These are phyloP conservation scores for Pseudocheirus occidentalis DNA, from an alignment of 2,797 vertebrate species.

Conservation along the genomic window DNA sequence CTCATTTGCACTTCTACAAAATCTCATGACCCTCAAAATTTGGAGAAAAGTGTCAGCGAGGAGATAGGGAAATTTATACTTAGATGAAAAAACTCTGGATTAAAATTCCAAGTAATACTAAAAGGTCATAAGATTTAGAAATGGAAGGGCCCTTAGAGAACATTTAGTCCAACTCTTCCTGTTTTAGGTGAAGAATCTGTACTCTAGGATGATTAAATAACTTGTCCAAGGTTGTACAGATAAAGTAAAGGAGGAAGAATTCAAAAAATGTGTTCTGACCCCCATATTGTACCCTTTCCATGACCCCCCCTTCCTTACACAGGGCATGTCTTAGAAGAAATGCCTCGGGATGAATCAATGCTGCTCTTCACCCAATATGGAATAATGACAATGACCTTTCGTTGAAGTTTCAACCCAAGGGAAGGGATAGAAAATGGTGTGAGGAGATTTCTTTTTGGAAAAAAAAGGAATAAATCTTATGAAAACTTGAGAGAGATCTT, in stretches of 20 bases:
- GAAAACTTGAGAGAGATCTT: not conserved
- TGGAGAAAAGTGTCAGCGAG: not conserved
- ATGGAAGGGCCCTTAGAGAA: not conserved
- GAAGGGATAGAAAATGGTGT: not conserved
- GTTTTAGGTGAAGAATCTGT: not conserved
- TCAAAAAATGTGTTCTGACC: not conserved
- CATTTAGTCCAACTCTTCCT: not conserved
- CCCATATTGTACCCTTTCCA: not conserved
- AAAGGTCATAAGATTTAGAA: not conserved
- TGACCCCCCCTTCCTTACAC: not conserved
- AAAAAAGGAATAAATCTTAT: not conserved
- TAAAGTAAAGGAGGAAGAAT: not conserved
- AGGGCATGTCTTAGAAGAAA: not conserved
- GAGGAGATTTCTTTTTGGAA: not conserved
- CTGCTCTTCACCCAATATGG: not conserved
- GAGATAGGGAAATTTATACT: not conserved
- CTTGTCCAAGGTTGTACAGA: not conserved
- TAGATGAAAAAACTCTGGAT: not conserved
- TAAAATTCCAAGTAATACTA: not conserved
- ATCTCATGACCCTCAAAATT: not conserved
- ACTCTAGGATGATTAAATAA: not conserved
- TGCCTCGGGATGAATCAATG: not conserved
- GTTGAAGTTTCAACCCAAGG: not conserved
- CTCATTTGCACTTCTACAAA: not conserved
- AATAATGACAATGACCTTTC: not conserved